Evolutionary conservation across 2,888 invertebrate genomes (phyloP).

Genomic region (Priapulus caudatus): DNA sequence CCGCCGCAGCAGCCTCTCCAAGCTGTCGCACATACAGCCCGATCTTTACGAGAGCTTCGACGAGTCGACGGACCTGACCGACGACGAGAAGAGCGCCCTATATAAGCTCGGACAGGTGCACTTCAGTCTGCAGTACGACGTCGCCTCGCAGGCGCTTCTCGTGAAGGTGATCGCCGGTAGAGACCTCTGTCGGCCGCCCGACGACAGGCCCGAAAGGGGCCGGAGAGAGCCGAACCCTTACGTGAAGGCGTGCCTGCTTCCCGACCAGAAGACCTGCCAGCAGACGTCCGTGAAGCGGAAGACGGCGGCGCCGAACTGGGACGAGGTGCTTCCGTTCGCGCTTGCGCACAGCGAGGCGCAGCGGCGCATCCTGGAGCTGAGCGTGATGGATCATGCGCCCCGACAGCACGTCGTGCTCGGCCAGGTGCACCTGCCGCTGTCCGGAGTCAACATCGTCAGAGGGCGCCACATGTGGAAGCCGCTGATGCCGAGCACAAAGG

Average conservation of each 20-base stretch:
- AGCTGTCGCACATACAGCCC: constrained; percentile 36
- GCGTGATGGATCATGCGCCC: constrained; percentile 41
- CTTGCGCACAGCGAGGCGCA: constrained; percentile 38
- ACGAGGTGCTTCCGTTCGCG: constrained; percentile 40
- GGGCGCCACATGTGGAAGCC: constrained; percentile 41
- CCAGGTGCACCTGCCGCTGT: constrained; percentile 37
- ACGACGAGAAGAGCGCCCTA: constrained; percentile 34
- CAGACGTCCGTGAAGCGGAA: constrained; percentile 41
- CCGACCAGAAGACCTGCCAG: constrained; percentile 39
- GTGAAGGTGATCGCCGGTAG: constrained; percentile 40
- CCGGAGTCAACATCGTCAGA: constrained; percentile 37
- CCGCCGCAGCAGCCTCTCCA: constrained; percentile 35
- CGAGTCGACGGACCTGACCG: constrained; percentile 31
- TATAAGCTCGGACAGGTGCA: constrained; percentile 36
- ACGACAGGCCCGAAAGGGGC: constrained; percentile 36
- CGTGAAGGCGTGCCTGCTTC: constrained; percentile 38
- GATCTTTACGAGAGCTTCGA: constrained; percentile 35
- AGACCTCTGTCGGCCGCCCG: constrained; percentile 38
- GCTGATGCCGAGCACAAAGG: constrained; percentile 34
- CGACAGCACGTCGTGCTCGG: constrained; percentile 41
- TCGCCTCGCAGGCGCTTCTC: constrained; percentile 31
- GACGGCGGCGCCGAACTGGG: constrained; percentile 40
- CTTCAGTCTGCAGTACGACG: constrained; percentile 37
- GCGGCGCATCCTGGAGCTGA: constrained; percentile 38
- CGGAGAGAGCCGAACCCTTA: constrained; percentile 42